These are phyloP conservation scores for Egretta garzetta DNA, from an alignment of 2,113 vertebrate species.

Conservation along the genomic window DNA sequence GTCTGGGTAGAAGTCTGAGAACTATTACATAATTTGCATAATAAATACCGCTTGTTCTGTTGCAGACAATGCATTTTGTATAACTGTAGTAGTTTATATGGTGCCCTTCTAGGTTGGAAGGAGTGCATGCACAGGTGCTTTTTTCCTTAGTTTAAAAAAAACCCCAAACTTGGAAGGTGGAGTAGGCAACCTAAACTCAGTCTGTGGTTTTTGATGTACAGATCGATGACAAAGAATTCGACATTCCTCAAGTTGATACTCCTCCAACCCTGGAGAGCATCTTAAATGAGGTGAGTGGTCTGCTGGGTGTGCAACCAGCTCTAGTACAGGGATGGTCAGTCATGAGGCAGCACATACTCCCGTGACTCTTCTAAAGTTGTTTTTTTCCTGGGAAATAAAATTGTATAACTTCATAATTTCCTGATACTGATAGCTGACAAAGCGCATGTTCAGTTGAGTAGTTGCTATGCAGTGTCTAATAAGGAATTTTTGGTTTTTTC, in stretches of 20 bases:
- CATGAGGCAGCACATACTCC: neutral
- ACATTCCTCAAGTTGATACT: constrained; percentile 98
- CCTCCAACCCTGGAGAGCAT: constrained; percentile 98
- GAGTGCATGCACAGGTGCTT: rapidly evolving
- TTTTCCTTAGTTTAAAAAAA: no score
- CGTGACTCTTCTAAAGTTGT: neutral
- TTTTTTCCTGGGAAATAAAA: neutral
- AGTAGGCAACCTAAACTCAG: neutral
- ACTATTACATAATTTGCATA: neutral
- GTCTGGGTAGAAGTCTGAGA: no score
- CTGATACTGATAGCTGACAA: neutral
- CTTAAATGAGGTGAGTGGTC: constrained; percentile 87
- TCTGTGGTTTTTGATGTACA: constrained; percentile 56
- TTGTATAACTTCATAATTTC: neutral
- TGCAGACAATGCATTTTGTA: neutral
- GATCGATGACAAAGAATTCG: constrained; percentile 98
- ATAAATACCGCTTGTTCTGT: neutral
- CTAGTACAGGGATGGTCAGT: rapidly evolving
- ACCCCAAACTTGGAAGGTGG: neutral
- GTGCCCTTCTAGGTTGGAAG: neutral
- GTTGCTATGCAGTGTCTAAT: neutral
- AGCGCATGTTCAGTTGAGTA: neutral
- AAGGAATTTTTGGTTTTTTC: neutral
- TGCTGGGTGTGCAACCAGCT: rapidly evolving
- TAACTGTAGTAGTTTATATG: rapidly evolving